Conservation (phyloP, 2,797 vertebrate species). For the Xenentodon cancila region DNA sequence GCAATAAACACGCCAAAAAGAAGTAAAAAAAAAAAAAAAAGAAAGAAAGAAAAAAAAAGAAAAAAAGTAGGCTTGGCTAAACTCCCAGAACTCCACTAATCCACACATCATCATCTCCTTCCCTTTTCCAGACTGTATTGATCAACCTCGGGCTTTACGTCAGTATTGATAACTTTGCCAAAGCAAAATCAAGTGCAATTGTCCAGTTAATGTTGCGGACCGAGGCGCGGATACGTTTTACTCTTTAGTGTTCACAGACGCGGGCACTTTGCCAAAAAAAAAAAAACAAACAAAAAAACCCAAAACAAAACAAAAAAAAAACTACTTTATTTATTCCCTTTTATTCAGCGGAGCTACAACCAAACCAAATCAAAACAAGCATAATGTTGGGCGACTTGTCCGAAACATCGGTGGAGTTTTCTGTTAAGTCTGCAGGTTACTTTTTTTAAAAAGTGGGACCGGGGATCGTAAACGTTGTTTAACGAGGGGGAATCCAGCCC, state of each 20-base stretch:
- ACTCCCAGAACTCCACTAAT: constrained; percentile 73
- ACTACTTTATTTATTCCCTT: constrained; percentile 23
- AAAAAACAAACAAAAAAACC: background rate
- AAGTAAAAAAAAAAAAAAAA: background rate
- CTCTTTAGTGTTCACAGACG: constrained; percentile 39
- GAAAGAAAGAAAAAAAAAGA: background rate
- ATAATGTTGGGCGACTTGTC: constrained; percentile 59
- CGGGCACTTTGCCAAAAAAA: constrained; percentile 27
- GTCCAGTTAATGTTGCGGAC: constrained; percentile 79
- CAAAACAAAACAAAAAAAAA: background rate
- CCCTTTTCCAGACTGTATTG: constrained; percentile 82
- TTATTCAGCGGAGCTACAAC: too few relatives aligned
- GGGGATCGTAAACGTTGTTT: constrained; percentile 77
- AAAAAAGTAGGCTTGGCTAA: constrained; percentile 68
- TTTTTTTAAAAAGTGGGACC: constrained; percentile 75
- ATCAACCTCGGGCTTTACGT: constrained; percentile 86
- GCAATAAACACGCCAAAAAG: constrained; percentile 36
- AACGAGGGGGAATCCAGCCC: constrained; percentile 90
- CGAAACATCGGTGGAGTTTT: constrained; percentile 61
- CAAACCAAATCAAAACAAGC: constrained; percentile 25
- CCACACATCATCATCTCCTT: constrained; percentile 71
- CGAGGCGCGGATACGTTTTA: constrained; percentile 66
- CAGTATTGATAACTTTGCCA: constrained; percentile 91
- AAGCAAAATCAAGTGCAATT: constrained; percentile 85
- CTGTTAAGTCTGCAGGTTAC: constrained; percentile 54